Conservation (phyloP, 2,113 vertebrate species). For the Percopsis transmontana region DNA sequence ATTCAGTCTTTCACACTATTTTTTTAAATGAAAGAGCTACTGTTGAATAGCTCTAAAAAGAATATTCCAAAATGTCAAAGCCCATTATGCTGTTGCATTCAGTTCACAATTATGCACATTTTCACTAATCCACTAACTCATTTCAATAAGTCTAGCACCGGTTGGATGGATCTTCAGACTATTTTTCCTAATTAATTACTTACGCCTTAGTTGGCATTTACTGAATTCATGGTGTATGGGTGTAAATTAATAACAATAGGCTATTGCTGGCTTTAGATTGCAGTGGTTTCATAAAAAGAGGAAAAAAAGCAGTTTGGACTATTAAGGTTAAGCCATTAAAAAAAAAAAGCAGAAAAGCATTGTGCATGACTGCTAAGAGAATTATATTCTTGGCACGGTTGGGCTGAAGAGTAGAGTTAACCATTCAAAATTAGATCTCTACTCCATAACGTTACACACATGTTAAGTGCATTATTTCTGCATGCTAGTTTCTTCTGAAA, state of each 20-base stretch:
- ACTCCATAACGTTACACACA: neutral
- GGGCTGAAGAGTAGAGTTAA: neutral
- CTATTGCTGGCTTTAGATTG: slow-evolving; percentile 28
- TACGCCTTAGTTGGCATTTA: slow-evolving; percentile 48
- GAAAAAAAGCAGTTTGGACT: slow-evolving; percentile 8
- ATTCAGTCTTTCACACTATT: slow-evolving; percentile 26
- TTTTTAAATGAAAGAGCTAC: slow-evolving; percentile 46
- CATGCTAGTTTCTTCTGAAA: neutral
- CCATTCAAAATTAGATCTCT: neutral
- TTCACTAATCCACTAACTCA: slow-evolving; percentile 46
- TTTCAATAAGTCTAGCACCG: slow-evolving; percentile 46
- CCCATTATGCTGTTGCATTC: slow-evolving; percentile 54
- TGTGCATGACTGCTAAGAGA: neutral
- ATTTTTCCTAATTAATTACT: slow-evolving; percentile 42
- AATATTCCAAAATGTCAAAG: slow-evolving; percentile 49
- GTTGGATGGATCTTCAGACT: slow-evolving; percentile 42
- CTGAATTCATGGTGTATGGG: slow-evolving; percentile 25
- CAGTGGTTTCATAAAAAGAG: slow-evolving; percentile 12
- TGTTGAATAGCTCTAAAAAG: slow-evolving; percentile 21
- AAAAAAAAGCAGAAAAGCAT: neutral
- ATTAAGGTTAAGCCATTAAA: slow-evolving; percentile 5
- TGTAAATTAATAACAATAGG: slow-evolving; percentile 32
- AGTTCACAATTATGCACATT: slow-evolving; percentile 61
- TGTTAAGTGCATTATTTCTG: neutral
- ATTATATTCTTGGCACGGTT: slow-evolving; percentile 1